These are phyloP conservation scores for Pelobates cultripes DNA, from an alignment of 2,797 vertebrate species.

Conservation along the genomic window DNA sequence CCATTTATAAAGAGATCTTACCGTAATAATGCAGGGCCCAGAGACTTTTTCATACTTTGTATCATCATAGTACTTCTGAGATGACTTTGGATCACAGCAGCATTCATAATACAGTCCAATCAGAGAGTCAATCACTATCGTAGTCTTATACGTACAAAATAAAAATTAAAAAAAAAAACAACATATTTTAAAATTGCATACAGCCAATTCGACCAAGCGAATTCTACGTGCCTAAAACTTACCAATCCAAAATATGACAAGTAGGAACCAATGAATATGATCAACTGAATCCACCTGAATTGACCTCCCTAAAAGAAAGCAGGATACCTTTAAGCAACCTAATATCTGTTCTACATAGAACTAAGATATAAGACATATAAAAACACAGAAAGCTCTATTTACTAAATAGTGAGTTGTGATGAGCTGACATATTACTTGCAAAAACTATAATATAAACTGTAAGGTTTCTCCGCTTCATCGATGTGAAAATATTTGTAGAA, in stretches of 20 bases:
- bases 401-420: too few species aligned
- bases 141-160: slow-evolving; percentile 68
- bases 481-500: too few species aligned
- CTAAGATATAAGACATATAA: too few species aligned
- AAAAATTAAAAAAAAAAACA: background rate
- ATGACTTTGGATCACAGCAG: slow-evolving; percentile 54
- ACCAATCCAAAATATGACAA: slow-evolving; percentile 85
- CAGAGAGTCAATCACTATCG: slow-evolving; percentile 73
- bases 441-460: too few species aligned
- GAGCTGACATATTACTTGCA: too few species aligned
- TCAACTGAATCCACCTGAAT: slow-evolving; percentile 77
- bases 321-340: background rate
- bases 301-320: slow-evolving; percentile 75
- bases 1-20: background rate
- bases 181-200: background rate
- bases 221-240: slow-evolving; percentile 59
- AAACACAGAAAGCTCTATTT: too few species aligned
- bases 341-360: too few species aligned
- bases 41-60: slow-evolving; percentile 76
- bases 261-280: slow-evolving; percentile 79
- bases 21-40: slow-evolving; percentile 58
- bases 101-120: slow-evolving; percentile 61
- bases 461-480: too few species aligned
- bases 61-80: slow-evolving; percentile 73
- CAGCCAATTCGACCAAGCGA: background rate